phyloP scores from a whole-genome alignment of 2,113 vertebrate species.

The Nothocercus nigrocapillus region DNA sequence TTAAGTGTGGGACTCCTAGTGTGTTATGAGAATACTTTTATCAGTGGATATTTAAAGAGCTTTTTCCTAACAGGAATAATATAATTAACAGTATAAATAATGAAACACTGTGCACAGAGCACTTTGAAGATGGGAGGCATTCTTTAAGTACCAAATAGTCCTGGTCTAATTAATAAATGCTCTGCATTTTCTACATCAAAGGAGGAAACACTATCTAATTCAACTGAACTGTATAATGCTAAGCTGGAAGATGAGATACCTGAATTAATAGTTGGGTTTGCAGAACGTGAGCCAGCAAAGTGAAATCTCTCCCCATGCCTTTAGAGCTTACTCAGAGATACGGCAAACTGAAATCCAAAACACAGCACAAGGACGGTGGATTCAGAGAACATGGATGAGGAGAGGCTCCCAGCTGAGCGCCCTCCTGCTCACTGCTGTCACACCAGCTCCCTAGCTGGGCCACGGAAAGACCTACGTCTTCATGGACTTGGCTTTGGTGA shows the following conservation, averaged over 20 bases:
- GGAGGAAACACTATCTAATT: not conserved
- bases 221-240: not conserved
- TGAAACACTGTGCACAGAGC: not conserved
- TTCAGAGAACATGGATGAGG: not conserved
- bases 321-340: not conserved
- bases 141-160: not conserved
- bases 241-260: fast-evolving
- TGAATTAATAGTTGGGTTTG: not conserved
- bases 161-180: slow-evolving; percentile 22
- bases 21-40: not conserved
- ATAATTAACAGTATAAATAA: slow-evolving; percentile 59
- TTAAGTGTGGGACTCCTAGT: not conserved
- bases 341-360: not conserved
- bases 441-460: not conserved
- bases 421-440: not conserved
- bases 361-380: not conserved
- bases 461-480: not conserved
- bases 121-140: not conserved
- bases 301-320: not conserved
- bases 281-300: not conserved
- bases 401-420: not conserved
- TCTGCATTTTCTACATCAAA: slow-evolving; percentile 17
- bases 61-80: slow-evolving; percentile 19
- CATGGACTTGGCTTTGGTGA: not conserved
- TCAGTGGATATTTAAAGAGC: not conserved